Conservation (phyloP, 2,113 vertebrate genomes). For the Physeter macrocephalus region DNA sequence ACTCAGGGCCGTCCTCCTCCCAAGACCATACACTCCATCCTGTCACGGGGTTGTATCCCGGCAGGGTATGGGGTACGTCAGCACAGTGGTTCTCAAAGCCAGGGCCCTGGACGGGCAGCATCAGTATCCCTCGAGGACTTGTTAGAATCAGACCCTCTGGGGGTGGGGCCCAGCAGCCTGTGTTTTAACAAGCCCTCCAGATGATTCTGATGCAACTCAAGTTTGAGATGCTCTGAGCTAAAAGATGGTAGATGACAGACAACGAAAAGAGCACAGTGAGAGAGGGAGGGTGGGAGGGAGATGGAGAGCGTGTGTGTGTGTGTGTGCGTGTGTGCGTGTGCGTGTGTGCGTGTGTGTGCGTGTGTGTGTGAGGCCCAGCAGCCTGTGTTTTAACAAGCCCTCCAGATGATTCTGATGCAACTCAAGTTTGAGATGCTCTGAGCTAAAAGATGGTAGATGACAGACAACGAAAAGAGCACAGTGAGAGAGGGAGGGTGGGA, state of each 20-base stretch:
- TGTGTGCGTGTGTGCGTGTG: fast-evolving
- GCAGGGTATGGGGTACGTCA: fast-evolving
- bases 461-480: not conserved
- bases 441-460: not conserved
- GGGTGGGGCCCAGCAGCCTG: not conserved
- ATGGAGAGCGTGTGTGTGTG: not conserved
- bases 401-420: not conserved
- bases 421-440: not conserved
- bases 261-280: fast-evolving
- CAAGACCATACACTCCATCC: no score
- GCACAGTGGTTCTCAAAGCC: not conserved
- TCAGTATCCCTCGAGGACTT: not conserved
- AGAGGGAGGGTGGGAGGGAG: not conserved
- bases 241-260: not conserved
- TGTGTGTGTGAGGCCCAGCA: not conserved
- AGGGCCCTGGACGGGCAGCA: fast-evolving
- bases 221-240: not conserved
- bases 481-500: no score
- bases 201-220: not conserved
- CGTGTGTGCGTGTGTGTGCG: no score
- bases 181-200: not conserved
- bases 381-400: not conserved
- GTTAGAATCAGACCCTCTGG: not conserved
- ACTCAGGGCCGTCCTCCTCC: not conserved
- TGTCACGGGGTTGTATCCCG: fast-evolving